A percentile compares a stretch with the other conserved stretches of the same genome.
Evolutionary conservation across 2,888 invertebrate species (phyloP).

Genomic region (Hirtodrosophila trivittata): DNA sequence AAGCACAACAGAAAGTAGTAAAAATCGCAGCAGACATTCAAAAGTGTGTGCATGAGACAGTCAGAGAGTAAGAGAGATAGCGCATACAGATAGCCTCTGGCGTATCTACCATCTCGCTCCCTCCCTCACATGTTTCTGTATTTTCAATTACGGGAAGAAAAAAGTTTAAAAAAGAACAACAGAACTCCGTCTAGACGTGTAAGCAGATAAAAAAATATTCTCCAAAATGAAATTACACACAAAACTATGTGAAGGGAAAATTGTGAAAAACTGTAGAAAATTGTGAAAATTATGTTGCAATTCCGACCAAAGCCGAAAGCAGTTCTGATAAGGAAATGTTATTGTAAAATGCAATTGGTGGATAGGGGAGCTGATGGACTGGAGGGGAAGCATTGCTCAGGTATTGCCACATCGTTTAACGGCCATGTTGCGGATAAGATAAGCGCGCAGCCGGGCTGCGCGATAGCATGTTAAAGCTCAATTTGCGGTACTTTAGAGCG

Average conservation of each 20-base stretch:
- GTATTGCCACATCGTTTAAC: conserved; percentile 59
- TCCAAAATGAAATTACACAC: conserved; percentile 28
- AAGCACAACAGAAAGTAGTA: conserved; percentile 57
- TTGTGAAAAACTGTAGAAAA: conserved; percentile 29
- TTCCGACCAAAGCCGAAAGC: conserved; percentile 26
- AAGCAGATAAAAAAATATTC: conserved; percentile 71
- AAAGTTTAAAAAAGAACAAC: conserved; percentile 19
- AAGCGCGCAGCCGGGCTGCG: conserved; percentile 42
- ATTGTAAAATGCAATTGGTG: not conserved
- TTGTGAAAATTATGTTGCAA: conserved; percentile 39
- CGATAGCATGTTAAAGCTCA: conserved; percentile 57
- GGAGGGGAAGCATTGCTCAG: conserved; percentile 11
- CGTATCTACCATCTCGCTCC: conserved; percentile 24
- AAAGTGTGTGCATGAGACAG: conserved; percentile 9
- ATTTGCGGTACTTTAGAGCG: conserved; percentile 44
- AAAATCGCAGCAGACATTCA: conserved; percentile 64
- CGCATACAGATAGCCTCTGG: not conserved
- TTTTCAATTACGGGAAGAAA: not conserved
- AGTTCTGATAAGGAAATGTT: conserved; percentile 63
- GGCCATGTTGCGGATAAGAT: conserved; percentile 67
- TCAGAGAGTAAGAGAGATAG: conserved; percentile 2
- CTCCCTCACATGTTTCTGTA: too few species aligned
- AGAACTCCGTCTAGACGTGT: conserved; percentile 61
- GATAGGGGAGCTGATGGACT: not conserved
- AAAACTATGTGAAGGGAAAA: conserved; percentile 38